phyloP scores from a whole-genome alignment of 2,888 invertebrate genomes.

The Drosophila eohydei region DNA sequence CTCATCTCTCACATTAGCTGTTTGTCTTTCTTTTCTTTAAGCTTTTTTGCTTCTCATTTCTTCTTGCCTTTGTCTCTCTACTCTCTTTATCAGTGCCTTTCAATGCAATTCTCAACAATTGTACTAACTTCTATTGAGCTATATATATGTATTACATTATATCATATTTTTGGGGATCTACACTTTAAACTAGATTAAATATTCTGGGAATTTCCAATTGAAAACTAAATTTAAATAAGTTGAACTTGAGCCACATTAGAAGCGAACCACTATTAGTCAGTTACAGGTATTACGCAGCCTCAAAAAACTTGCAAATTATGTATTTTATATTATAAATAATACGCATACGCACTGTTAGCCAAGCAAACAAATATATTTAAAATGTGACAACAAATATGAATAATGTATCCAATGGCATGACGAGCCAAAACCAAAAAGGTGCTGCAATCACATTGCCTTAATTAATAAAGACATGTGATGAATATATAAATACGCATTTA shows the following conservation, averaged over 20 bases:
- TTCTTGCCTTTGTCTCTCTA: background rate
- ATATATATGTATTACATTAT: too few species aligned
- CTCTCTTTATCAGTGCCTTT: background rate
- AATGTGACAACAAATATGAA: conserved; percentile 4
- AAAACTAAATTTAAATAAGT: background rate
- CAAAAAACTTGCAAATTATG: background rate
- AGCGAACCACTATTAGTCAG: background rate
- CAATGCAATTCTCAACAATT: background rate
- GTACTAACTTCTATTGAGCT: background rate
- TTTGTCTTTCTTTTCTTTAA: too few species aligned
- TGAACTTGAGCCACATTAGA: background rate
- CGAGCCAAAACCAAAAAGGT: conserved; percentile 7
- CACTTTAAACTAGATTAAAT: background rate
- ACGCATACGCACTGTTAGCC: conserved; percentile 12
- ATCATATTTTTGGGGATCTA: background rate
- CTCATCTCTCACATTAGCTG: too few species aligned
- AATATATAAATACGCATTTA: conserved; percentile 28
- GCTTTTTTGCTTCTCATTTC: too few species aligned
- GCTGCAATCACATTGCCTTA: conserved; percentile 33
- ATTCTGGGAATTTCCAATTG: background rate
- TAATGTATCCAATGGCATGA: conserved; percentile 19
- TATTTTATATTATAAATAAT: conserved; percentile 7
- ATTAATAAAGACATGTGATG: conserved; percentile 33
- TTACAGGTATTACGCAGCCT: background rate
- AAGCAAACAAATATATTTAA: background rate